phyloP scores from a whole-genome alignment of 1,140 invertebrate species.

The Sinella curviseta region DNA sequence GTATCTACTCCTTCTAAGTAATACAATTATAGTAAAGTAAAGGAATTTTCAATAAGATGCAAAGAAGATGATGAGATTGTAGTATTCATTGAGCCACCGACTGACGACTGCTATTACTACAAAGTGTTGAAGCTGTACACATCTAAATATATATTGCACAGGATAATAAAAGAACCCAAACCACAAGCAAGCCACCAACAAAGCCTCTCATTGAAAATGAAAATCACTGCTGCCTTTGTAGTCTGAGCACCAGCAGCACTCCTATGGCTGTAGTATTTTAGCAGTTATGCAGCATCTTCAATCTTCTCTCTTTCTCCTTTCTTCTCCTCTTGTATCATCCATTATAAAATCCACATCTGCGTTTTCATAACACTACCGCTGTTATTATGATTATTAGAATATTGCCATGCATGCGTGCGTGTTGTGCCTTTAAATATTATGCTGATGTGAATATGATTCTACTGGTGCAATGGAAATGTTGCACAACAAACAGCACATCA shows the following conservation, averaged over 20 bases:
- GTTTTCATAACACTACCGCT: background rate
- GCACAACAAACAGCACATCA: background rate
- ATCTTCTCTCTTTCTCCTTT: background rate
- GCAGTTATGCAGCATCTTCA: constrained; percentile 5
- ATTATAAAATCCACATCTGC: constrained; percentile 26
- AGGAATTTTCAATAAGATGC: constrained; percentile 20
- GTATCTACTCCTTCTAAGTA: background rate
- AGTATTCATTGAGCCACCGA: constrained; percentile 1
- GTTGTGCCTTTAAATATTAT: background rate
- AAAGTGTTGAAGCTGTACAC: background rate
- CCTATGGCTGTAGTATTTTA: too few relatives aligned
- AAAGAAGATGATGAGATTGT: background rate
- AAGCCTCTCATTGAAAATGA: constrained; percentile 18
- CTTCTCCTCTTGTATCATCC: constrained; percentile 7
- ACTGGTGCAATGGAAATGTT: background rate
- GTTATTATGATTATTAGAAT: constrained; percentile 21
- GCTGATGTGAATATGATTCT: background rate
- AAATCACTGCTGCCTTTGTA: background rate
- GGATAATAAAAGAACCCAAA: background rate
- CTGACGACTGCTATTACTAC: background rate
- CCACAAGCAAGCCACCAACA: constrained; percentile 24
- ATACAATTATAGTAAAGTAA: background rate
- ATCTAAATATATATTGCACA: background rate
- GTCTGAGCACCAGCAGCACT: background rate
- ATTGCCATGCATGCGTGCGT: background rate